Evolutionary conservation across 2,888 invertebrate genomes (phyloP).

Genomic region (Mythimna loreyi): DNA sequence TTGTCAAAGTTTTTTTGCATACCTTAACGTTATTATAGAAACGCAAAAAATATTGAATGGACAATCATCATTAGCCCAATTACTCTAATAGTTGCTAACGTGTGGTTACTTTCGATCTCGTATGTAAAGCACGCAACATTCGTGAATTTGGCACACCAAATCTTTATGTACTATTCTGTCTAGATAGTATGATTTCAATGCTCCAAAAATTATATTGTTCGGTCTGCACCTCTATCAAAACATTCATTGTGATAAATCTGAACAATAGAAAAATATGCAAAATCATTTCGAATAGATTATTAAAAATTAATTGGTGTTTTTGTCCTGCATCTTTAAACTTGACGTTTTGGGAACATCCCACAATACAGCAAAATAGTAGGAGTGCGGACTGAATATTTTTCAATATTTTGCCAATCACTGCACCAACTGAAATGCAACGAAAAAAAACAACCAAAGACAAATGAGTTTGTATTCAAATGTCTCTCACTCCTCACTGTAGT

Average conservation of each 20-base stretch:
- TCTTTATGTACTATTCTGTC: constrained; percentile 14
- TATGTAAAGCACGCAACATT: constrained; percentile 41
- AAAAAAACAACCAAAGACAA: constrained; percentile 63
- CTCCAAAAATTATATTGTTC: constrained; percentile 20
- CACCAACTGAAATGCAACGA: constrained; percentile 57
- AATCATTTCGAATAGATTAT: constrained; percentile 45
- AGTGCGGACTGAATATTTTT: constrained; percentile 17
- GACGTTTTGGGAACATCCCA: constrained; percentile 46
- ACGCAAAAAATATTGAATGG: constrained; percentile 56
- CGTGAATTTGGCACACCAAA: constrained; percentile 31
- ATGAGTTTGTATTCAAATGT: constrained; percentile 72
- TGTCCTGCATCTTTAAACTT: constrained; percentile 18
- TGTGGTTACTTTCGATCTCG: constrained; percentile 55
- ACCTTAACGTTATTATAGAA: constrained; percentile 61
- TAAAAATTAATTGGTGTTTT: constrained; percentile 50
- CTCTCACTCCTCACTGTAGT: constrained; percentile 76
- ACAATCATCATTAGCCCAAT: constrained; percentile 65
- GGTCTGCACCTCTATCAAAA: constrained; percentile 44
- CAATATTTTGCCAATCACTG: constrained; percentile 45
- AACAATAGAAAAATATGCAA: constrained; percentile 48
- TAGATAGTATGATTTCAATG: constrained; percentile 24
- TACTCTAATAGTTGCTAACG: constrained; percentile 56
- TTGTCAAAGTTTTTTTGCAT: constrained; percentile 63
- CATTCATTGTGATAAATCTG: constrained; percentile 24
- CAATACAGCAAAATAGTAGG: not conserved